Base-by-base conservation (phyloP, 1,140 invertebrate species). In the Cataglyphis hispanica region DNA sequence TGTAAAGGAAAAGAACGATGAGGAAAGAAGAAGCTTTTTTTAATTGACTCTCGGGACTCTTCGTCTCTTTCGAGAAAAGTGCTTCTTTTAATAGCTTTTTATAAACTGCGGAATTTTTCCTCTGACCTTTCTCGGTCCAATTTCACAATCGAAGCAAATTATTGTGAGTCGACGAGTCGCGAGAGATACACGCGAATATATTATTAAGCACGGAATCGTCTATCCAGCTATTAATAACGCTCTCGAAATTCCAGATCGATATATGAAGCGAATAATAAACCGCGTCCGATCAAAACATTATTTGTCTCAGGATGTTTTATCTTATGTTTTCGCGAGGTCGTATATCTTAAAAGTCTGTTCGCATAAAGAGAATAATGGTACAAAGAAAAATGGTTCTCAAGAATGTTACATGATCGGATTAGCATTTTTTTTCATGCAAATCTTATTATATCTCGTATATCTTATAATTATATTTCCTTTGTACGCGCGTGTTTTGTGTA, bases 241-340 rank as follows among this genome's bases (percentile, higher is more conserved):
- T 70, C 25, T 81, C 50, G 6, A 56, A 25, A 69, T 67, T 80
- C 37, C 63, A 56, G 34, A 81, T 81, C 77, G 64, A 81, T 81
- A 81, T 56, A 81, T 56, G 16, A 58, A 81, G 3, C 66, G 66
- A 81, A 81, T 72, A 81, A 81, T 72, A 81, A 81, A 81, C 25
- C 25, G 64, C 19, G 22, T 69, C 50, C 16, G 13, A 22, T 53
- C 6, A 13, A 70, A 70, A 81, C 11, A 58, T 58, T 25, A 31
- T 72, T 70, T 72, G 19, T 70, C 63, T 56, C 25, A 72, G 19
- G 11, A 70, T 40, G 5, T 27, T 56, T 31, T 46, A 7, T 40
- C 5, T 27, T 16, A 43, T 46, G 2, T 76, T 0, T 43, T 43
- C 7, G 10, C 2, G 16, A 25, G 13, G n/a, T 53, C 8, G 43